Evolutionary conservation across 2,888 invertebrate species (phyloP), one percentile per base, ranked within the genome.

Genomic region (Napeogenes inachia): DNA sequence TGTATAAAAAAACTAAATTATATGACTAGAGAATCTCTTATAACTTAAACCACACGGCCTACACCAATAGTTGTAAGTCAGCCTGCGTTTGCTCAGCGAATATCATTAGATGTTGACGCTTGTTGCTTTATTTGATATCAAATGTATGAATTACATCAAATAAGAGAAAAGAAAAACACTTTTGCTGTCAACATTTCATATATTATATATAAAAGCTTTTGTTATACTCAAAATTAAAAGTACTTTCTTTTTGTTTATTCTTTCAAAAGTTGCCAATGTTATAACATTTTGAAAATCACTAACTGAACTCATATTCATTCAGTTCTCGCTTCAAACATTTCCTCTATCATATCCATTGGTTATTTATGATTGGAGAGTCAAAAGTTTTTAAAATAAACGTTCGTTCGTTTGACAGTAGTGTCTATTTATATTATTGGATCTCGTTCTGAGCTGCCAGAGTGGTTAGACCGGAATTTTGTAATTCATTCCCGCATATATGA

Each of bases 51-150:
- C 79, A 74, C 56, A 60, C 69, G 53, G 74, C 78, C 75, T 73
- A 74, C 80, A 76, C 76, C 81, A 73, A 82, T 85, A 84, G 80
- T 89, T 87, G 83, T 82, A 78, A 89, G 87, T 89, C 89, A 75
- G 80, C 74, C 66, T 82, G 84, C 87, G 89, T 87, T 81, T 82
- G 86, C 86, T 77, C 85, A 77, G 81, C 81, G 85, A 89, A 87
- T 86, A 87, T 89, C 88, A 88, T 82, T 81, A 79, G 79, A 83
- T 87, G 87, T 88, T 87, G 85, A 81, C 87, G 84, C 80, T 72
- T 80, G 75, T 59, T 67, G 59, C 68, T 77, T 78, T 76, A 75
- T 78, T 75, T 75, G 71, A 73, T 73, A 71, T 69, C 69, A 70
- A 63, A 57, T 62, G 64, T 64, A 66, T 65, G 67, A 63, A 60